Evolutionary conservation across 64 coral and sea anemone species (phyloP).

Genomic region (Montipora foliosa): DNA sequence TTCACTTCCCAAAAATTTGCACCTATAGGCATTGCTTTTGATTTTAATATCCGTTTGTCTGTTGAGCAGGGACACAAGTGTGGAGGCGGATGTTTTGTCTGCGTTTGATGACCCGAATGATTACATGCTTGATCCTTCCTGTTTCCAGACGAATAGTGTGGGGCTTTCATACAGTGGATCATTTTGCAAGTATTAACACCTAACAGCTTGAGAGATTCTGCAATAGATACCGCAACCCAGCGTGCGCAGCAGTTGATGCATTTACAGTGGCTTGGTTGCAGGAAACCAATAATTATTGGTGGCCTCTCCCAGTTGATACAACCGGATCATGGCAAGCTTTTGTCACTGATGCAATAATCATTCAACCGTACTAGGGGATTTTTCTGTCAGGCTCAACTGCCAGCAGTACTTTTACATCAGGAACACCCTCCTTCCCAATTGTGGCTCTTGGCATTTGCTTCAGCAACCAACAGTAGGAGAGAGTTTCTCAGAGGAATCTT

Average conservation of each 20-base stretch:
- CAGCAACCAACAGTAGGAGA: background rate
- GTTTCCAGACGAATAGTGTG: background rate
- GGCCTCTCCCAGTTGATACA: slow-evolving; percentile 11
- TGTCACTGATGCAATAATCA: background rate
- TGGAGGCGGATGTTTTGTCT: background rate
- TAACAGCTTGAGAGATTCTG: background rate
- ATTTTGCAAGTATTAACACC: slow-evolving; percentile 17
- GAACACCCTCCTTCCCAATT: slow-evolving; percentile 24
- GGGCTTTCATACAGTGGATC: slow-evolving; percentile 37
- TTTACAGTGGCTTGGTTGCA: background rate
- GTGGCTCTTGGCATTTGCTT: slow-evolving; percentile 1
- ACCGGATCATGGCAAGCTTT: slow-evolving; percentile 14
- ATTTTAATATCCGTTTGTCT: no score
- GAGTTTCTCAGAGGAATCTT: background rate
- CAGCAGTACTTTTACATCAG: slow-evolving; percentile 21
- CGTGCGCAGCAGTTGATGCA: background rate
- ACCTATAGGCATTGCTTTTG: no score
- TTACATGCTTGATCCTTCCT: slow-evolving; percentile 56
- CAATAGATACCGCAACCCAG: slow-evolving; percentile 7
- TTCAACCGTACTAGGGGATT: slow-evolving; percentile 38
- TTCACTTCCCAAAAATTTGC: no score
- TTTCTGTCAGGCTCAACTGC: slow-evolving; percentile 28
- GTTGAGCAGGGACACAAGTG: background rate
- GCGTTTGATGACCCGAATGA: slow-evolving; percentile 24
- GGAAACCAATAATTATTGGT: slow-evolving; percentile 6